Percentiles rank a stretch among this genome's conserved stretches.
These are phyloP conservation scores for Haliaeetus leucogaster DNA, from an alignment of 2,113 vertebrate species.

Conservation along the genomic window DNA sequence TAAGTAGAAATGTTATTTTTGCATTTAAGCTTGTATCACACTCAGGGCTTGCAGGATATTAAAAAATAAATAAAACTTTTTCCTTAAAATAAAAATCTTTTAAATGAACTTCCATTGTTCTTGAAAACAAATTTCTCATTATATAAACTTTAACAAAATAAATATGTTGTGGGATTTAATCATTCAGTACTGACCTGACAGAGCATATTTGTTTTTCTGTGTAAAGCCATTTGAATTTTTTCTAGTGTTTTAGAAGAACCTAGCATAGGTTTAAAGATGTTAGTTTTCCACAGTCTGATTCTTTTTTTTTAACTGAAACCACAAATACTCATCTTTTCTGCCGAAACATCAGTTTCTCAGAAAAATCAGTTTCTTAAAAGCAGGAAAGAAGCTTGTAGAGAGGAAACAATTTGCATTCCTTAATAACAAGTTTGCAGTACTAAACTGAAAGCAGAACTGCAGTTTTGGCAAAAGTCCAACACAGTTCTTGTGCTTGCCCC, in stretches of 20 bases:
- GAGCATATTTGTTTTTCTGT: neutral
- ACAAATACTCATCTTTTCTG: neutral
- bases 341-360: neutral
- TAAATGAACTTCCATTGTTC: neutral
- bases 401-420: neutral
- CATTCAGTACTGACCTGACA: neutral
- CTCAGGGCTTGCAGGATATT: neutral
- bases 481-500: neutral
- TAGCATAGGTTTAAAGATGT: neutral
- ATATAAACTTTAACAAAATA: neutral
- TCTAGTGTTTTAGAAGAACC: neutral
- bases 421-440: neutral
- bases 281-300: neutral
- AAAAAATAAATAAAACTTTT: neutral
- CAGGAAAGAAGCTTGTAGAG: neutral
- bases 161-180: neutral
- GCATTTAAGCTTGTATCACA: neutral
- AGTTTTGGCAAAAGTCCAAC: neutral
- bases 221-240: neutral
- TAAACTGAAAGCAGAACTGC: neutral
- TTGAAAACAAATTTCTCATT: neutral
- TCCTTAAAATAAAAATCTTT: neutral
- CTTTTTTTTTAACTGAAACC: neutral
- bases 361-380: neutral
- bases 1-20: constrained; percentile 74